Conservation (phyloP, 1,140 invertebrate species). For the Apis dorsata region DNA sequence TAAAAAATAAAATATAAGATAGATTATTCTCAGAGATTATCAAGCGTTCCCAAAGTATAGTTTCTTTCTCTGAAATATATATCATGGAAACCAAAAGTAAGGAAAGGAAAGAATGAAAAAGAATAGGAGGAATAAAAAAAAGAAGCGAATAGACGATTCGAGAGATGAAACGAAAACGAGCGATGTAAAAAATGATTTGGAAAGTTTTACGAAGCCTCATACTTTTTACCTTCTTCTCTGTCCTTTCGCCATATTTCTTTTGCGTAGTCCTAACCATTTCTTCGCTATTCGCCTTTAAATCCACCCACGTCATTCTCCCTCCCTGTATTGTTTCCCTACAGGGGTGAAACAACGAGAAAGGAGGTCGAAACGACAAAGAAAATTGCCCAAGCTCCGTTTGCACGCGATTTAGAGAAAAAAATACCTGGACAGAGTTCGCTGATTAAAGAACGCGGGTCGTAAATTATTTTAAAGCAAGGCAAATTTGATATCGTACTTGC, state of each 20-base stretch:
- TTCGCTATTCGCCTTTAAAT: neutral
- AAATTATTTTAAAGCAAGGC: neutral
- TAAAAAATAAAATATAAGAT: no score
- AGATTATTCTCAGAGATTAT: neutral
- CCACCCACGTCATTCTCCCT: neutral
- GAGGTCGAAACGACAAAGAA: neutral
- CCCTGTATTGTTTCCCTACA: neutral
- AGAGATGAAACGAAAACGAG: neutral
- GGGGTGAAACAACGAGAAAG: conserved; percentile 24
- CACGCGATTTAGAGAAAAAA: neutral
- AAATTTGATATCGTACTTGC: neutral
- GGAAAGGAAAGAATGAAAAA: neutral
- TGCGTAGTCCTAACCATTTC: neutral
- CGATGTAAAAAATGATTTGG: conserved; percentile 38
- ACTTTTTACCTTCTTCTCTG: neutral
- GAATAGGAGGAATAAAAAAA: neutral
- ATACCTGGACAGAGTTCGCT: neutral
- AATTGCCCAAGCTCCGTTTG: neutral
- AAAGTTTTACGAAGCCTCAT: conserved; percentile 32
- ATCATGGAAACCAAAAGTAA: neutral
- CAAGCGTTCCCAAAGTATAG: neutral
- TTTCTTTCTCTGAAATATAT: neutral
- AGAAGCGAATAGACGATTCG: neutral
- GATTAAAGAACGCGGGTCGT: neutral
- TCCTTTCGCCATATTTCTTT: conserved; percentile 33